These are phyloP conservation scores for Lochmaea capreae DNA, from an alignment of 2,888 invertebrate species.

Conservation along the genomic window DNA sequence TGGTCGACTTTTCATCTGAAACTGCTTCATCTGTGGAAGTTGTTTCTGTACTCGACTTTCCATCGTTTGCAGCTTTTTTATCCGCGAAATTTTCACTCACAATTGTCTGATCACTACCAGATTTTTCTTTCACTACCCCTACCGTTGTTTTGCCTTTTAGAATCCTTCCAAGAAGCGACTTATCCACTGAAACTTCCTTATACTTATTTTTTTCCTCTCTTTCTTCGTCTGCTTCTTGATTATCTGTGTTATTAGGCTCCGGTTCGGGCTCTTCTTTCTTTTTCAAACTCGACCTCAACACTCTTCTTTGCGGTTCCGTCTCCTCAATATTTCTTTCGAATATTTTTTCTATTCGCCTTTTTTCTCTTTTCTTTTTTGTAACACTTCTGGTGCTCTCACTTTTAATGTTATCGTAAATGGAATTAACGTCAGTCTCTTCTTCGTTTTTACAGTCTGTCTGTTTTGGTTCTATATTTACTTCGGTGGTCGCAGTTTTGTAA, in stretches of 20 bases:
- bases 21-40: too few species aligned
- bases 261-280: conserved; percentile 8
- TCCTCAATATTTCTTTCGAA: neutral
- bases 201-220: neutral
- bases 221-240: neutral
- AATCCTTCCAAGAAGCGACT: too few species aligned
- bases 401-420: neutral
- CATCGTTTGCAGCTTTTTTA: too few species aligned
- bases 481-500: neutral
- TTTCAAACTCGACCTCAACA: conserved; percentile 13
- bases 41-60: too few species aligned
- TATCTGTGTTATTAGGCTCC: too few species aligned
- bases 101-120: neutral
- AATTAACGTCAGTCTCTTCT: neutral
- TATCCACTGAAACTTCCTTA: neutral
- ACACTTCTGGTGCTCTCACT: neutral
- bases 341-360: neutral
- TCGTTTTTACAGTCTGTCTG: neutral
- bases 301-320: neutral
- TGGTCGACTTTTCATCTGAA: too few species aligned
- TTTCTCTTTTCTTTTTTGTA: neutral
- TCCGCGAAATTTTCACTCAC: neutral
- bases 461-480: neutral
- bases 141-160: neutral
- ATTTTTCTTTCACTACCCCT: neutral